Conservation (phyloP, 2,113 vertebrate genomes). For the Ornithorhynchus anatinus region DNA sequence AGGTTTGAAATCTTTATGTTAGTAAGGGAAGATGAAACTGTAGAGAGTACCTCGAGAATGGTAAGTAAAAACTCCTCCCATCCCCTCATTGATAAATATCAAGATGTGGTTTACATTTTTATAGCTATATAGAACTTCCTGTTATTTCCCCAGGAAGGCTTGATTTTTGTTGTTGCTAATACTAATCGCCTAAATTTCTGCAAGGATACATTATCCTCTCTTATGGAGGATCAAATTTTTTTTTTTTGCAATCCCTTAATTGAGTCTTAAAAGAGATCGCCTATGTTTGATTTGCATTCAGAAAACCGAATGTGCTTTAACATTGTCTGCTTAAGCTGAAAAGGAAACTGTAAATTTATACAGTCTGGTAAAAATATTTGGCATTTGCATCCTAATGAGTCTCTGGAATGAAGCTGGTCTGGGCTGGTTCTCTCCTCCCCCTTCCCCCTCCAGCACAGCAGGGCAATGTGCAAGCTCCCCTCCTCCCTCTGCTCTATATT, state of each 20-base stretch:
- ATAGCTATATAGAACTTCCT: constrained; percentile 37
- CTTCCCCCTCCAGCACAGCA: constrained; percentile 30
- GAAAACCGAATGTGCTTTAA: constrained; percentile 34
- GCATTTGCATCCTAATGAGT: constrained; percentile 45
- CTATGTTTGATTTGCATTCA: constrained; percentile 34
- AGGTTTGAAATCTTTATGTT: too few relatives aligned
- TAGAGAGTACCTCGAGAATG: too few relatives aligned
- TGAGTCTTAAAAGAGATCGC: constrained; percentile 34
- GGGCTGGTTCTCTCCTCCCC: not conserved
- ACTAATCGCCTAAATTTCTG: not conserved
- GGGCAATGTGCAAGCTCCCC: constrained; percentile 53
- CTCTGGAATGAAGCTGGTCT: constrained; percentile 24
- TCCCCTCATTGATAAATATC: not conserved
- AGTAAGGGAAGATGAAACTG: too few relatives aligned
- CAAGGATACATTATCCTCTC: not conserved
- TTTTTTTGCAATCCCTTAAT: not conserved
- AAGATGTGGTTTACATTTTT: not conserved
- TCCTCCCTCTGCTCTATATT: constrained; percentile 67
- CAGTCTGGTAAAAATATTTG: constrained; percentile 59
- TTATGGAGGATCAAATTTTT: not conserved
- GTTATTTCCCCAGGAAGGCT: constrained; percentile 18
- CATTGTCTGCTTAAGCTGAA: constrained; percentile 44
- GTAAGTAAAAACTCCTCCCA: too few relatives aligned
- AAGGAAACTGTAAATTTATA: constrained; percentile 62
- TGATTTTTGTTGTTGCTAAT: constrained; percentile 21